Base-by-base conservation (phyloP, 2,888 invertebrate species). In the Drosophila tripunctata region DNA sequence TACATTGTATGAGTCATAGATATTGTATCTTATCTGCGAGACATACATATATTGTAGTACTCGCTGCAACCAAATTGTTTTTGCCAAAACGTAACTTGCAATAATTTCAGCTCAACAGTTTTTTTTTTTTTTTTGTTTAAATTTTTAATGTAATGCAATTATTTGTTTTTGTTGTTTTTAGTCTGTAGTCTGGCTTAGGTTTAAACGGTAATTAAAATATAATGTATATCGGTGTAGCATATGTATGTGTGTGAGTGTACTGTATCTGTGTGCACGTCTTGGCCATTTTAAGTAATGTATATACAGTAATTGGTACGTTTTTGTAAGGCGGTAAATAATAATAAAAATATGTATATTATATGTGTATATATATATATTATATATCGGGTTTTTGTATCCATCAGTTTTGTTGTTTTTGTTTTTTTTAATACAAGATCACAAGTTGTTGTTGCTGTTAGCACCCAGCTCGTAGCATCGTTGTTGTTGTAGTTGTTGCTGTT, bases 401-500 rank as follows among this genome's bases (percentile, higher is more conserved):
- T 68, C 48, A 48, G 33, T 44, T 60, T n/a, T n/a, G n/a, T n/a
- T n/a, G n/a, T n/a, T n/a, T n/a, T n/a, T n/a, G n/a, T n/a, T n/a
- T n/a, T n/a, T n/a, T n/a, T n/a, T 50, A 66, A 79, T 73, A 76
- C 85, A 87, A 77, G 85, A 84, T 84, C 87, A 84, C 83, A 83
- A 73, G 55, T 83, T 74, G 67, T 81, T 67, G 69, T 65, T 75
- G 56, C 65, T 61, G 8, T 47, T 63, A 84, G 74, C 84, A 84
- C 78, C 85, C 31, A 45, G 31, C 40, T 38, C 35, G 30, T 17
- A 24, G 6, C 12, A 7, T 31, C 41, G 22, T 3, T 19, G 40
- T 12, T 74, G 45, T 31, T 33, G 4, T 31, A n/a, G n/a, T 31
- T n/a, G 15, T 15, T 40, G 30, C 15, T 15, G 35, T 21, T 19